Percentiles rank a stretch among this genome's conserved stretches.
phyloP scores from a whole-genome alignment of 2,797 vertebrate genomes.

The Coccyzus lansbergi region DNA sequence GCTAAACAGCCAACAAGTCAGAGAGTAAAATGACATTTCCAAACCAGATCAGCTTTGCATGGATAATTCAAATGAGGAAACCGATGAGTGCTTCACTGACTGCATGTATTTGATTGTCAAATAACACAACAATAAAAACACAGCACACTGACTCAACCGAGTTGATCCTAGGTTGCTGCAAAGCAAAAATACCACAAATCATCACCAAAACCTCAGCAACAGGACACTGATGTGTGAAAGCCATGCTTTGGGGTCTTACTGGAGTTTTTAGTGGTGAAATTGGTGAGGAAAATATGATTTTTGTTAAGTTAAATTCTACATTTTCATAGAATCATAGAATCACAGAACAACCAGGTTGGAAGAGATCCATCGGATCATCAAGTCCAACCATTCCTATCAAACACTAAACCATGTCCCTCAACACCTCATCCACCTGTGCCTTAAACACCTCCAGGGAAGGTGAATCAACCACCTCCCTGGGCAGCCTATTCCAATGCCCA shows the following conservation, averaged over 20 bases:
- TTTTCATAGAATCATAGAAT: too few species aligned
- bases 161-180: background rate
- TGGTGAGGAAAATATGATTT: background rate
- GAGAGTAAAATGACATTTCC: background rate
- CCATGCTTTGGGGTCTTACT: background rate
- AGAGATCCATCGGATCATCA: too few species aligned
- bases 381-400: too few species aligned
- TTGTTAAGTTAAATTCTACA: background rate
- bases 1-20: background rate
- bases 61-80: slow-evolving; percentile 29
- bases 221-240: background rate
- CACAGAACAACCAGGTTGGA: too few species aligned
- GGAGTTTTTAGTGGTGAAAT: background rate
- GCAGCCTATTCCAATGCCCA: too few species aligned
- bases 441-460: too few species aligned
- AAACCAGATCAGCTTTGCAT: background rate
- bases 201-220: background rate
- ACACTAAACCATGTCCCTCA: too few species aligned
- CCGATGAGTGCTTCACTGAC: background rate
- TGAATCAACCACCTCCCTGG: too few species aligned
- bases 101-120: slow-evolving; percentile 54
- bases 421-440: too few species aligned
- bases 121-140: background rate
- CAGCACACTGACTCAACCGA: background rate
- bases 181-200: background rate